Base-by-base conservation (phyloP, 2,113 vertebrate genomes). In the Sinocyclocheilus anophthalmus region DNA sequence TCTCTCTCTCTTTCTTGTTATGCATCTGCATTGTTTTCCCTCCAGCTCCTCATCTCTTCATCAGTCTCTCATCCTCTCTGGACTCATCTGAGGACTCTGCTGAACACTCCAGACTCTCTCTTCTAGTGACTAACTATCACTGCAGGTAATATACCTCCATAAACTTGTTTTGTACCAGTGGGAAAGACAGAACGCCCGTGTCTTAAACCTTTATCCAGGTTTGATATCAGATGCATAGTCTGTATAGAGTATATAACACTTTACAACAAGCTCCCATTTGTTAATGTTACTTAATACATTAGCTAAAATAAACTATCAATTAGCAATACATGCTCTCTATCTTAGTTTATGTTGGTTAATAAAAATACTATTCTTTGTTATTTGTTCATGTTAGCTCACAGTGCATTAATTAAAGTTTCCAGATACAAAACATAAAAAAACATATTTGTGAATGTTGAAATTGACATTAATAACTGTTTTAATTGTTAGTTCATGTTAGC, bases 21-120 rank as follows among this genome's bases (percentile, higher is more conserved):
- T 30, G 61, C 59, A n/a, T 57, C 6, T 30, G 61, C 59, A n/a
- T 57, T 14, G 16, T 53, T 86, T 88, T 88, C 85, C 81, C 87
- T 90, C 80, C 87, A 84, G 57, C 77, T 86, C 85, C 42, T 86
- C 88, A 33, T 78, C 69, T 73, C 80, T 61, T 53, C 84, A 26
- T 70, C 76, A 48, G 42, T 30, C 76, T 30, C 57, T 30, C 72
- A 77, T 69, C 37, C 37, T 59, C 76, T 50, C 24, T 73, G 13
- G 69, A 37, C 76, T 86, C 75, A 59, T 59, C 73, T 42, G 18
- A 42, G 42, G 42, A 42, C 42, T 42, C 42, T 42, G 42, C 42
- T 0, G 42, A 59, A n/a, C 20, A 61, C 57, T 59, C 20, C 20
- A 22, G 57, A 59, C 57, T 61, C 57, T 61, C 22, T 61, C 67